A percentile compares a stretch with the other conserved stretches of the same genome.
phyloP scores from a whole-genome alignment of 2,113 vertebrate genomes.

The Myodes glareolus region DNA sequence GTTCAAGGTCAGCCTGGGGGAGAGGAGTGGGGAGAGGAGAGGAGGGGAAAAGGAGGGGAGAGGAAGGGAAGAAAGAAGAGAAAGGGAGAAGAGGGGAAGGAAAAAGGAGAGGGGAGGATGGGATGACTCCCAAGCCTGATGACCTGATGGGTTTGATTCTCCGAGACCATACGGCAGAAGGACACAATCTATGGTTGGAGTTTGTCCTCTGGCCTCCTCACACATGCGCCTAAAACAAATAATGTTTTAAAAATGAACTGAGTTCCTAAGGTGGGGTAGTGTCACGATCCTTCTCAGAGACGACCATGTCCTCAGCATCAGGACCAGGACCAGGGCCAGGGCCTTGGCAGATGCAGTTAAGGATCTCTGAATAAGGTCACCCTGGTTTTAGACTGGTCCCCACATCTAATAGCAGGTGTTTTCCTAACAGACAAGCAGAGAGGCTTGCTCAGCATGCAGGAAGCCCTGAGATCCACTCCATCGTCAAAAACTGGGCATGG shows the following conservation, averaged over 20 bases:
- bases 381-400: background rate
- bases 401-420: background rate
- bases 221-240: background rate
- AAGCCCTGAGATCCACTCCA: background rate
- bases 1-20: background rate
- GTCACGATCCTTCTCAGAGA: background rate
- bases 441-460: background rate
- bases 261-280: background rate
- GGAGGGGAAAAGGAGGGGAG: too few species aligned
- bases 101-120: background rate
- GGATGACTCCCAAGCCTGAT: background rate
- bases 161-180: background rate
- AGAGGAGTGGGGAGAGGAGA: too few species aligned
- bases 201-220: background rate
- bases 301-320: background rate
- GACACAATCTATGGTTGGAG: background rate
- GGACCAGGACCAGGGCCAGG: background rate
- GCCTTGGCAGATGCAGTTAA: background rate
- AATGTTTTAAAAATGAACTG: background rate
- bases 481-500: background rate
- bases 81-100: background rate
- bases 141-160: background rate
- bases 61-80: background rate
- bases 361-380: background rate
- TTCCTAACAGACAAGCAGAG: background rate